These are phyloP conservation scores for Phyllostomus discolor DNA, from an alignment of 2,113 vertebrate species.

Conservation along the genomic window DNA sequence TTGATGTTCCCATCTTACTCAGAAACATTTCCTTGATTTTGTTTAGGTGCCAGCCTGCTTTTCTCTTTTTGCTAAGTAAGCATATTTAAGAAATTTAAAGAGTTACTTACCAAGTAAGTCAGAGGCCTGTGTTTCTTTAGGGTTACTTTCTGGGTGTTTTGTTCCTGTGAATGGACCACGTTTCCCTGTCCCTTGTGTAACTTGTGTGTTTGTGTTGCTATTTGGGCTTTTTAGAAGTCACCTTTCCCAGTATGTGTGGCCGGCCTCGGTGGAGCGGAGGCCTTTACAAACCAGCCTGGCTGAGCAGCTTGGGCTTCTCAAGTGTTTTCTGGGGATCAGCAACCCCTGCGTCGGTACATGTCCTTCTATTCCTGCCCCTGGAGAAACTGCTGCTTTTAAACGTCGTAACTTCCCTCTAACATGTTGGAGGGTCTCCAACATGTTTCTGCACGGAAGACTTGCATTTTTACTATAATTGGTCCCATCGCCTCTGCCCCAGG, in stretches of 20 bases:
- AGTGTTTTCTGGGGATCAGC: not conserved
- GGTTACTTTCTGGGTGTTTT: not conserved
- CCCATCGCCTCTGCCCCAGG: not conserved
- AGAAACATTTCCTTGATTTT: not conserved
- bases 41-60: not conserved
- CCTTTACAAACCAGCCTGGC: not conserved
- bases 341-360: not conserved
- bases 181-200: not conserved
- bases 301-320: not conserved
- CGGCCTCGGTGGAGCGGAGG: not conserved
- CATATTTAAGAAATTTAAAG: not conserved
- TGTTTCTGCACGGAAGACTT: not conserved
- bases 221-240: not conserved
- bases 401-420: not conserved
- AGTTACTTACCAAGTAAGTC: not conserved
- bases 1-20: not conserved
- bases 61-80: not conserved
- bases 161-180: not conserved
- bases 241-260: not conserved
- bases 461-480: not conserved
- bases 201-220: not conserved
- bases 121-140: not conserved
- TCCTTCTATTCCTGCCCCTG: not conserved
- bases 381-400: not conserved
- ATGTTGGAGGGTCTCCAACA: not conserved